Evolutionary conservation across 1,140 invertebrate species (phyloP).

Genomic region (silkworm (Bombyx mori)): ASM3026992v2 NC_085122.1:3400001-3400500

Average conservation of each 20-base stretch:
- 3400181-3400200: conserved; percentile 43
- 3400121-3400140: conserved; percentile 90
- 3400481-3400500: conserved; percentile 15
- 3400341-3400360: conserved; percentile 23
- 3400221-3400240: conserved; percentile 47
- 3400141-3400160: conserved; percentile 79
- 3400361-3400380: conserved; percentile 9
- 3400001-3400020: conserved; percentile 58
- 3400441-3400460: conserved; percentile 23
- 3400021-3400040: conserved; percentile 80
- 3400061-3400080: conserved; percentile 96
- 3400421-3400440: conserved; percentile 56
- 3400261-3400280: conserved; percentile 81
- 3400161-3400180: conserved; percentile 82
- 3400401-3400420: conserved; percentile 31
- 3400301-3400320: conserved; percentile 83
- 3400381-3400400: neutral
- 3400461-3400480: conserved; percentile 31
- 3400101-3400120: conserved; percentile 87
- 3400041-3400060: conserved; percentile 93
- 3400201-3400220: conserved; percentile 35
- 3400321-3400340: conserved; percentile 74
- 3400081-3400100: conserved; percentile 94
- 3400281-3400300: conserved; percentile 77
- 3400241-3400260: conserved; percentile 88